phyloP scores from a whole-genome alignment of 2,888 invertebrate genomes.

The Poecilus cupreus region DNA sequence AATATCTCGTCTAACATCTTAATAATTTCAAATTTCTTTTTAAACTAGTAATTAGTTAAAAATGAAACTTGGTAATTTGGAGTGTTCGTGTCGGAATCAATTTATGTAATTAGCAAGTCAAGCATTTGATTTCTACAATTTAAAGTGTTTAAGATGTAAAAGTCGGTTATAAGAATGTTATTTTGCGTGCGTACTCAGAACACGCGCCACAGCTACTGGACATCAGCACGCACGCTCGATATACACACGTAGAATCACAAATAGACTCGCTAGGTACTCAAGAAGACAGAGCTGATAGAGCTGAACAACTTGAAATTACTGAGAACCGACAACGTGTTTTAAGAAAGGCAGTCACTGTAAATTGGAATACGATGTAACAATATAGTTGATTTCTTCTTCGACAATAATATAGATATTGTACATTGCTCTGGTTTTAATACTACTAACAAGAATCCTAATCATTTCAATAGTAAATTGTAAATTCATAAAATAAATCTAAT shows the following conservation, averaged over 20 bases:
- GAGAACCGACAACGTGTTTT: neutral
- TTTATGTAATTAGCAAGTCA: neutral
- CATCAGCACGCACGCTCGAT: conserved; percentile 5
- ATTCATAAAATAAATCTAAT: no score
- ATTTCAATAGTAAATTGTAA: no score
- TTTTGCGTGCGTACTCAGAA: conserved; percentile 12
- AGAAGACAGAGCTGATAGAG: no score
- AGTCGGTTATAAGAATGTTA: conserved; percentile 19
- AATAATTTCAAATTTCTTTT: conserved; percentile 9
- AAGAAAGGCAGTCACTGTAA: neutral
- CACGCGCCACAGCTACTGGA: neutral
- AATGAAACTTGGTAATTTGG: conserved; percentile 17
- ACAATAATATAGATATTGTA: no score
- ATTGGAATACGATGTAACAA: no score
- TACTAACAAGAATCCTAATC: no score
- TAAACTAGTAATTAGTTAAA: neutral
- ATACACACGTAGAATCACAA: neutral
- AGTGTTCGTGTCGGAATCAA: conserved; percentile 13
- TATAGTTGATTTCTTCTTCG: no score
- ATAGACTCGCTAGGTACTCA: neutral
- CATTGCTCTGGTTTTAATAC: no score
- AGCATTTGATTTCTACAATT: neutral
- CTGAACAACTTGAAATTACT: neutral
- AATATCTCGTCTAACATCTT: neutral
- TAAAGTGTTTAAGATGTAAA: conserved; percentile 22